Evolutionary conservation across 2,888 invertebrate genomes (phyloP).

Genomic region (Leptopilina drosophilae): DNA sequence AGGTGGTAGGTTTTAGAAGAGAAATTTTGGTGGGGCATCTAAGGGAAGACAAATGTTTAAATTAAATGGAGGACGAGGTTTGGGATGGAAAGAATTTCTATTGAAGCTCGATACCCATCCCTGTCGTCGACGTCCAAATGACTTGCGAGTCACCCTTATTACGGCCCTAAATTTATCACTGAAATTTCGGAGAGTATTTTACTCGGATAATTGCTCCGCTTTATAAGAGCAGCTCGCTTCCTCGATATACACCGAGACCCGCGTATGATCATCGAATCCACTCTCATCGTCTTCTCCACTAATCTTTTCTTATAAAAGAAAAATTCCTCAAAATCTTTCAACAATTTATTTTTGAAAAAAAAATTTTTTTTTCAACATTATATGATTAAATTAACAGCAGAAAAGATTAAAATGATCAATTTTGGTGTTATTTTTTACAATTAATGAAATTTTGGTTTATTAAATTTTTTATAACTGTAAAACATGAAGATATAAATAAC

Average conservation of each 20-base stretch:
- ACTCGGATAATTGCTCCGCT: slow-evolving; percentile 70
- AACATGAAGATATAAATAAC: no score
- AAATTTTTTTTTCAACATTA: no score
- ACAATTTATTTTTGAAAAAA: no score
- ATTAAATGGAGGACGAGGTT: slow-evolving; percentile 47
- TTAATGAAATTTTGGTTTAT: no score
- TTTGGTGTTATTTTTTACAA: no score
- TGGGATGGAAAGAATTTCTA: slow-evolving; percentile 40
- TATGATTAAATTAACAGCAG: no score
- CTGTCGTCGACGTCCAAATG: slow-evolving; percentile 64
- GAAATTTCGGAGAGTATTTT: slow-evolving; percentile 72
- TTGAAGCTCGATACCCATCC: slow-evolving; percentile 49
- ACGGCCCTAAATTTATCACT: slow-evolving; percentile 71
- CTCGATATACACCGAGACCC: slow-evolving; percentile 33
- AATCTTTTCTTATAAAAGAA: background rate
- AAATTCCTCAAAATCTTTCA: no score
- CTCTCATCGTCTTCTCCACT: background rate
- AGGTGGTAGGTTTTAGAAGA: background rate
- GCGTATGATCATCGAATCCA: background rate
- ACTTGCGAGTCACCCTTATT: slow-evolving; percentile 74
- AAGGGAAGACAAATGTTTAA: slow-evolving; percentile 51
- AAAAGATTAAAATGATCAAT: no score
- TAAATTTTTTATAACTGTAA: no score
- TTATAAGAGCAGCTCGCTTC: slow-evolving; percentile 63
- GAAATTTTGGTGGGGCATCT: background rate